Evolutionary conservation across 2,888 invertebrate species (phyloP).

Genomic region (Congeria kusceri): DNA sequence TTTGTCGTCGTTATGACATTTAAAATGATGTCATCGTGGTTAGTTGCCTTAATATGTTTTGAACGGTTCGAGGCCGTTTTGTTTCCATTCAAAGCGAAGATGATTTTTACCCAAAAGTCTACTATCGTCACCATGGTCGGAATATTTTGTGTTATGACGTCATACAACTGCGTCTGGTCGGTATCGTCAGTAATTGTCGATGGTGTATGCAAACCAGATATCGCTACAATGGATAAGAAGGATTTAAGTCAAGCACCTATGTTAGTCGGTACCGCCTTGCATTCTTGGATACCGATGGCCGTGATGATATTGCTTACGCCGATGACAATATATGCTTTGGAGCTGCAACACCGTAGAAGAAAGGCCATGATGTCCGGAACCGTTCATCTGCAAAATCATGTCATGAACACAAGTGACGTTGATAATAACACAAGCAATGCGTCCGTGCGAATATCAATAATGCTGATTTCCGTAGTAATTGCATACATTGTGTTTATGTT

Average conservation of each 20-base stretch:
- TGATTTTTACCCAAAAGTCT: constrained; percentile 61
- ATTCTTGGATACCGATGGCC: constrained; percentile 62
- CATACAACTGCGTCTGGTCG: constrained; percentile 67
- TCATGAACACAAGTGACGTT: neutral
- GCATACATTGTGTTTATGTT: constrained; percentile 70
- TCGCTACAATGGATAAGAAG: constrained; percentile 44
- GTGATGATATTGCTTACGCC: constrained; percentile 64
- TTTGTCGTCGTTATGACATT: constrained; percentile 66
- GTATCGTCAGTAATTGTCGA: constrained; percentile 64
- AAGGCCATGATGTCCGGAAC: constrained; percentile 15
- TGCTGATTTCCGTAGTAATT: constrained; percentile 68
- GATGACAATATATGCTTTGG: constrained; percentile 53
- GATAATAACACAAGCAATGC: neutral
- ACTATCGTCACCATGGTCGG: constrained; percentile 41
- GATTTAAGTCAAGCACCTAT: constrained; percentile 43
- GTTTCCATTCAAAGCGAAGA: constrained; percentile 67
- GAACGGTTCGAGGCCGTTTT: constrained; percentile 74
- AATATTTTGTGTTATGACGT: constrained; percentile 54
- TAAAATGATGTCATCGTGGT: constrained; percentile 76
- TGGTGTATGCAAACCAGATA: constrained; percentile 62
- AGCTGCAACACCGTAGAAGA: constrained; percentile 23
- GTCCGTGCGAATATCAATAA: constrained; percentile 54
- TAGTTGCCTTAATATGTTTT: constrained; percentile 69
- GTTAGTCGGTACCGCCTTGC: constrained; percentile 54
- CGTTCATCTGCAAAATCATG: neutral